Conservation (phyloP, 2,888 invertebrate species). For the Tineola bisselliella region DNA sequence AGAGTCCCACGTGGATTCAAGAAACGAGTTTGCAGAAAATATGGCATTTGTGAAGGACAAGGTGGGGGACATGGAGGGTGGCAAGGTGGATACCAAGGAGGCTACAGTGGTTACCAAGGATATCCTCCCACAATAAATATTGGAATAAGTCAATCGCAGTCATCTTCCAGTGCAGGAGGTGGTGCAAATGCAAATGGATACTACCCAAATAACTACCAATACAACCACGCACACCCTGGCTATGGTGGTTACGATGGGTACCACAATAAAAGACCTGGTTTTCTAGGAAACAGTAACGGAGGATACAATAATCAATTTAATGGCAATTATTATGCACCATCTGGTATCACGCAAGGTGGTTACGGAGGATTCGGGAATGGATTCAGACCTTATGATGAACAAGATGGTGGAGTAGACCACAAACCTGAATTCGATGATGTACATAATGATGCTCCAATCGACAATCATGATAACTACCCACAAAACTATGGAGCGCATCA, state of each 20-base stretch:
- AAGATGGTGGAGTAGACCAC: background rate
- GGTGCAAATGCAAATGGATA: conserved; percentile 37
- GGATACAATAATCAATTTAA: conserved; percentile 49
- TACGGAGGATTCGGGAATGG: conserved; percentile 17
- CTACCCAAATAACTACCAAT: conserved; percentile 42
- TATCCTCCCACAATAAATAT: conserved; percentile 45
- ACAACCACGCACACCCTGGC: conserved; percentile 23
- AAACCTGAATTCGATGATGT: conserved; percentile 6
- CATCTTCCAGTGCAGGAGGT: conserved; percentile 43
- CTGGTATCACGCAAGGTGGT: conserved; percentile 21
- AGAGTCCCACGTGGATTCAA: conserved; percentile 33
- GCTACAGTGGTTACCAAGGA: conserved; percentile 25
- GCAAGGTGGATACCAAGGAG: conserved; percentile 18
- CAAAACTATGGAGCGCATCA: conserved; percentile 15
- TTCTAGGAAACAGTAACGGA: conserved; percentile 38
- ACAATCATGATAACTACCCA: conserved; percentile 17
- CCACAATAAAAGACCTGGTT: conserved; percentile 29
- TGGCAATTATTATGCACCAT: conserved; percentile 43
- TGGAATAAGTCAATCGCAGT: conserved; percentile 56
- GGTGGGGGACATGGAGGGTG: conserved; percentile 16
- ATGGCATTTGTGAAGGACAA: conserved; percentile 33
- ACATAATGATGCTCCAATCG: conserved; percentile 19
- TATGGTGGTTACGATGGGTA: conserved; percentile 25
- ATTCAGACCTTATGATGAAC: conserved; percentile 3
- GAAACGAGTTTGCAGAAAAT: conserved; percentile 33